Evolutionary conservation across 2,113 vertebrate genomes (phyloP), one percentile per base, ranked within the genome.

Genomic region (Rhizomys pruinosus): DNA sequence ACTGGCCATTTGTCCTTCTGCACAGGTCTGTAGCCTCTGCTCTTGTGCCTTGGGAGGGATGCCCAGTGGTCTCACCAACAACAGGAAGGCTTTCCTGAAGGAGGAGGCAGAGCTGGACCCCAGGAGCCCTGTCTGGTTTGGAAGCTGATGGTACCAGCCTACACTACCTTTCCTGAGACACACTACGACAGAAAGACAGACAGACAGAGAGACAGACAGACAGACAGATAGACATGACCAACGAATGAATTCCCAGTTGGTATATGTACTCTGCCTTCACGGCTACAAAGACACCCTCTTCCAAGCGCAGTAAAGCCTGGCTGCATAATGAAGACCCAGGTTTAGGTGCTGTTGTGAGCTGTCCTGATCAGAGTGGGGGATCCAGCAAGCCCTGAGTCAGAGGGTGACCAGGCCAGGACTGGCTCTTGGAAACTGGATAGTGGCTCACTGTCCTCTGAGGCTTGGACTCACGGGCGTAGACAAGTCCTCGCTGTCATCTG

Each of bases 31-130:
- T 0, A 0, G 29, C 44, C 42, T 5, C 0, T 2, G 19, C 0
- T 23, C 10, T 52, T 16, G 47, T 44, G 2, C 20, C 2, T 34
- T 16, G n/a, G 39, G 1, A n/a, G 9, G 69, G 72, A n/a, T 0
- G 1, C 19, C 44, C 0, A 0, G 16, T 0, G 4, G 27, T 15
- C 34, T 55, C 47, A 52, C 47, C 27, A 27, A 9, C 7, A 1
- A 9, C 0, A 1, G 32, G 23, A 1, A 0, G 0, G n/a, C 6
- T 6, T 32, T 1, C 47, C 37, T 11, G 0, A 0, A 23, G 22
- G 29, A 5, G 1, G 10, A 23, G 42, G 39, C 7, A 3, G 1
- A 27, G 22, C 39, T 12, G 5, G 16, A 17, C 32, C 10, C 19
- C 5, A 8, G 1, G 23, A 0, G 2, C 23, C 47, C 23, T 6